A percentile compares a stretch with the other conserved stretches of the same genome.
phyloP scores from a whole-genome alignment of 1,140 invertebrate genomes.

The Zaprionus ghesquierei region DNA sequence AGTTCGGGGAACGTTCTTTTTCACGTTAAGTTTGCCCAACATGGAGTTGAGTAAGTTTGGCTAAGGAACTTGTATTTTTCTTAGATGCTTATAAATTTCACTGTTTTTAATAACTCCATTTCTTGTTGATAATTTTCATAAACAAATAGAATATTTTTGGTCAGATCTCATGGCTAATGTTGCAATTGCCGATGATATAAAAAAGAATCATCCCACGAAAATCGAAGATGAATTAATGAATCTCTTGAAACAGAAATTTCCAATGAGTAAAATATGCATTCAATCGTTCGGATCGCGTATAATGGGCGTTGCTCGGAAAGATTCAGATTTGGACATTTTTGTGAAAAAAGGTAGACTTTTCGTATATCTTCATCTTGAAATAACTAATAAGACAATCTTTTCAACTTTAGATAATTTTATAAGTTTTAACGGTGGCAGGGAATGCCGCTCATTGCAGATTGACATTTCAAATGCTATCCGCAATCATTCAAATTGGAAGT shows the following conservation, averaged over 20 bases:
- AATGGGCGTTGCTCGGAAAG: slow-evolving; percentile 17
- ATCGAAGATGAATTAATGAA: background rate
- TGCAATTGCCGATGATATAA: background rate
- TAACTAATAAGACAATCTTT: background rate
- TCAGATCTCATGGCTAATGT: background rate
- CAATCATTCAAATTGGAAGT: background rate
- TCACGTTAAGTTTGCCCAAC: background rate
- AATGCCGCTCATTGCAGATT: background rate
- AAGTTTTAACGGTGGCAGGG: background rate
- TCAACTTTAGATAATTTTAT: background rate
- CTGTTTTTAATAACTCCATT: background rate
- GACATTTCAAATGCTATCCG: background rate
- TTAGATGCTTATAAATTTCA: background rate
- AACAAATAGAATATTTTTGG: background rate
- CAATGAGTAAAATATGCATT: background rate
- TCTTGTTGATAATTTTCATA: background rate
- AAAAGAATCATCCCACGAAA: background rate
- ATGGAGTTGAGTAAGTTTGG: background rate
- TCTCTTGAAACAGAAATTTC: background rate
- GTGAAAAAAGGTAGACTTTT: background rate
- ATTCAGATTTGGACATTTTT: slow-evolving; percentile 37
- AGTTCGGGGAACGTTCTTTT: background rate
- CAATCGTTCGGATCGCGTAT: slow-evolving; percentile 31
- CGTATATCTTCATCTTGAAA: background rate
- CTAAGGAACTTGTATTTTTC: background rate